These are phyloP conservation scores for Zophobas atratus DNA, from an alignment of 1,140 invertebrate genomes.

Conservation along the genomic window DNA sequence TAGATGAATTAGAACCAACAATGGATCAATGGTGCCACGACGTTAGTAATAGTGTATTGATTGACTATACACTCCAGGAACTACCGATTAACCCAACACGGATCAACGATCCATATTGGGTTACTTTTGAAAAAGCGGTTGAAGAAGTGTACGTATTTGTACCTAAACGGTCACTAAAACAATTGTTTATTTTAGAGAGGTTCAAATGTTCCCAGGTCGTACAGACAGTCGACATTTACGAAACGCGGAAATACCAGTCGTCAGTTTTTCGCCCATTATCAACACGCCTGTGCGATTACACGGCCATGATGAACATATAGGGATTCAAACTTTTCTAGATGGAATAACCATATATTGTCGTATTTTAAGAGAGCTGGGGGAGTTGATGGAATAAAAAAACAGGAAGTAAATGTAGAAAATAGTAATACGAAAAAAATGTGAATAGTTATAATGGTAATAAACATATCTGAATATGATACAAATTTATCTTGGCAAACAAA, in stretches of 20 bases:
- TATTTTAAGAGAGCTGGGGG: conserved; percentile 68
- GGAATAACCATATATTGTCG: conserved; percentile 82
- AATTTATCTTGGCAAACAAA: too few relatives aligned
- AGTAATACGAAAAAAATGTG: too few relatives aligned
- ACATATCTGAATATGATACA: too few relatives aligned
- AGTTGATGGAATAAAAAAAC: too few relatives aligned
- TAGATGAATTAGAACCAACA: conserved; percentile 80
- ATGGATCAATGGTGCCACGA: conserved; percentile 85
- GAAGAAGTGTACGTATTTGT: conserved; percentile 68
- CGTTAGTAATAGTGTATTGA: conserved; percentile 84
- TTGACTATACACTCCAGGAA: conserved; percentile 79
- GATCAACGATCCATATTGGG: conserved; percentile 84
- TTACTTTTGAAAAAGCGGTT: conserved; percentile 81
- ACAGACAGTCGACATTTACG: conserved; percentile 85
- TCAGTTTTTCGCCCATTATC: conserved; percentile 88
- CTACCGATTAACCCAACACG: conserved; percentile 77
- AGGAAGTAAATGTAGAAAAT: too few relatives aligned
- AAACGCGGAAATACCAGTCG: conserved; percentile 77
- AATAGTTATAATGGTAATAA: too few relatives aligned
- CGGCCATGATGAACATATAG: conserved; percentile 86
- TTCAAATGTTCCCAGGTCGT: conserved; percentile 84
- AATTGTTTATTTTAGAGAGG: conserved; percentile 70
- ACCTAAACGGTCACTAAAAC: background rate
- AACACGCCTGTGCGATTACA: conserved; percentile 82
- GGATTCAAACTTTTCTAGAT: conserved; percentile 77